These are phyloP conservation scores for Cossypha caffra DNA, from an alignment of 2,797 vertebrate genomes.

Conservation along the genomic window DNA sequence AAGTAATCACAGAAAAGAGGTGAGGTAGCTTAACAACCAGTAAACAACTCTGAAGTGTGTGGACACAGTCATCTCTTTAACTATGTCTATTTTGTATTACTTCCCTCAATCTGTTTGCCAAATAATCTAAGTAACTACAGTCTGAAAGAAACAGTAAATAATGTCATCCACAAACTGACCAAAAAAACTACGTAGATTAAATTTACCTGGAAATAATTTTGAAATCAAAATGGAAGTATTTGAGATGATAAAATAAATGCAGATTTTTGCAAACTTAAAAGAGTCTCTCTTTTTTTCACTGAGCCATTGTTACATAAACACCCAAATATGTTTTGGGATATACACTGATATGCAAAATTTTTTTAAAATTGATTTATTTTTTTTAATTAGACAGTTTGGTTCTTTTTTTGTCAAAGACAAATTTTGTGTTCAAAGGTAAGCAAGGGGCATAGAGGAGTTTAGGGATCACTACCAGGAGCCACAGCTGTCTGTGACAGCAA, in stretches of 20 bases:
- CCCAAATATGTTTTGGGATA: background rate
- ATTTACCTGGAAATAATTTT: background rate
- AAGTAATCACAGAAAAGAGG: background rate
- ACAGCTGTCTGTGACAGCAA: background rate
- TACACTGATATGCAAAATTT: background rate
- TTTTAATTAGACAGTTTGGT: background rate
- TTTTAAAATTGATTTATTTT: background rate
- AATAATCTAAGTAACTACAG: background rate
- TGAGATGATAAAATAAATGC: background rate
- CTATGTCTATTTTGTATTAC: background rate
- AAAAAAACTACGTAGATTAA: background rate
- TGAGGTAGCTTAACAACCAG: background rate
- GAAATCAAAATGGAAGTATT: background rate
- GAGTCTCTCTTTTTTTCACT: background rate
- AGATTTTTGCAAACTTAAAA: background rate
- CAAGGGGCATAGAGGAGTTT: background rate
- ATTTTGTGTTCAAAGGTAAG: background rate
- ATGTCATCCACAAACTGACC: background rate
- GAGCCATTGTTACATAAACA: background rate
- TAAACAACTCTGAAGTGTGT: background rate
- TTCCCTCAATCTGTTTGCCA: background rate
- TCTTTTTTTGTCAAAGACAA: background rate
- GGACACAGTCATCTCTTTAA: background rate
- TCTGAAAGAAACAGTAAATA: background rate
- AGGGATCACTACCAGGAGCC: background rate